These are phyloP conservation scores for Oreochromis spilurus DNA, from an alignment of 2,113 vertebrate genomes.

Conservation along the genomic window DNA sequence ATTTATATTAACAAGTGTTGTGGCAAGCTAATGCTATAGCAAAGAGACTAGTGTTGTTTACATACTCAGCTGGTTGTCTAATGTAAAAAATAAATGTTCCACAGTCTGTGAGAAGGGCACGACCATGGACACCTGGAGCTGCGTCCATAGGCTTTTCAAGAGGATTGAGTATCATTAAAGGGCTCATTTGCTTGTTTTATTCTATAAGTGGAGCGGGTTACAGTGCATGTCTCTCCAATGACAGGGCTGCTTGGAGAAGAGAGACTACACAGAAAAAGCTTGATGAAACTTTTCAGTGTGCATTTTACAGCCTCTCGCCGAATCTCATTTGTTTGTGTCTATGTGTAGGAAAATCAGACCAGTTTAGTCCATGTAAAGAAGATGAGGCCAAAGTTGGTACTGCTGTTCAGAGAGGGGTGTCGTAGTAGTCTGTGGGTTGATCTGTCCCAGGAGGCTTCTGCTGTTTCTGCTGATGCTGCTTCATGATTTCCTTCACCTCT, in stretches of 20 bases:
- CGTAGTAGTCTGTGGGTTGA: slow-evolving; percentile 83
- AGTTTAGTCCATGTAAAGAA: neutral
- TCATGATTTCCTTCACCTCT: slow-evolving; percentile 98
- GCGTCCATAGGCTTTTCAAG: slow-evolving; percentile 24
- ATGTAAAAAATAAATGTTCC: slow-evolving; percentile 43
- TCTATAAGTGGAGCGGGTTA: slow-evolving; percentile 26
- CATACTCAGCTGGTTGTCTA: slow-evolving; percentile 54
- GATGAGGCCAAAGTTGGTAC: neutral
- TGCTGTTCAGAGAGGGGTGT: slow-evolving; percentile 86
- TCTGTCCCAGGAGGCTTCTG: slow-evolving; percentile 78
- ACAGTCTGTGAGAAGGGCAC: slow-evolving; percentile 56
- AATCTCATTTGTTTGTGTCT: slow-evolving; percentile 7
- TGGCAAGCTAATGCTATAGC: slow-evolving; percentile 61
- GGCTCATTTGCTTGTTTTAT: slow-evolving; percentile 61
- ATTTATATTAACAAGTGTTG: slow-evolving; percentile 50
- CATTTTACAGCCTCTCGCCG: slow-evolving; percentile 14
- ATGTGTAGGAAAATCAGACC: neutral
- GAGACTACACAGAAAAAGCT: slow-evolving; percentile 32
- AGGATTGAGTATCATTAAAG: slow-evolving; percentile 67
- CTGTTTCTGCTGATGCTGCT: slow-evolving; percentile 90
- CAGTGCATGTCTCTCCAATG: slow-evolving; percentile 36
- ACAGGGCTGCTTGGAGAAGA: slow-evolving; percentile 15
- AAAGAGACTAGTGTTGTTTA: slow-evolving; percentile 71
- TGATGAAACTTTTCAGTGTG: slow-evolving; percentile 20
- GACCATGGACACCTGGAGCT: slow-evolving; percentile 15